Base-by-base conservation (phyloP, 2,888 invertebrate genomes). In the Thereva unica region DNA sequence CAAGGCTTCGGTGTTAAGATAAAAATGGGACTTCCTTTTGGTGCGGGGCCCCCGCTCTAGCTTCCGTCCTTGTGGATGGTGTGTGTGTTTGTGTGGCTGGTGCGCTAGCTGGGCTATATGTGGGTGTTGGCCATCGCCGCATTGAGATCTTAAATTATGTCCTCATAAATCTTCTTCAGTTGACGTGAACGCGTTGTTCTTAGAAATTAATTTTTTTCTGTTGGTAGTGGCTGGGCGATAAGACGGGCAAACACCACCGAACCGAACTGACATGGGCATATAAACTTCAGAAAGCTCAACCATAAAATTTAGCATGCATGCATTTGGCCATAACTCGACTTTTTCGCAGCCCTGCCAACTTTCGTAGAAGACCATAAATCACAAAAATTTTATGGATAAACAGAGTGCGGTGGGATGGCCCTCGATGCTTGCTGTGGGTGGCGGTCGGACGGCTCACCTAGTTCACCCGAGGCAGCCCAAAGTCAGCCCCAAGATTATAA, bases 61-160 rank as follows among this genome's bases (percentile, higher is more conserved):
- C 23, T 23, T 23, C 23, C 23, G 23, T 23, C 23, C 23, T 23
- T 23, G 23, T 23, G 23, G 40, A n/a, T 8, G n/a, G 12, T 10
- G 47, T 10, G 47, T n/a, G 47, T 6, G 47, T 47, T 3, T n/a
- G n/a, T 3, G 47, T 47, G 47, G 47, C 59, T 34, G 12, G 47
- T 8, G 37, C 9, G 8, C 47, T 1, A 10, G 40, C 23, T 54
- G 61, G 10, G 40, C 2, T 50, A 23, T 37, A 9, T 12, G 12
- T 34, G 50, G 41, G 50, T 34, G 50, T 23, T 34, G 50, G 61
- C 61, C 61, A 61, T 61, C 61, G 23, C 23, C 23, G 61, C 61
- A 53, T 64, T 45, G 64, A 68, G 67, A 71, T 71, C 71, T 71
- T 71, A 71, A 71, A 71, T 71, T 71, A 71, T 71, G 68, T 71